Evolutionary conservation across 1,140 invertebrate species (phyloP), one percentile per base, ranked within the genome.

Genomic region (Temnothorax longispinosus): DNA sequence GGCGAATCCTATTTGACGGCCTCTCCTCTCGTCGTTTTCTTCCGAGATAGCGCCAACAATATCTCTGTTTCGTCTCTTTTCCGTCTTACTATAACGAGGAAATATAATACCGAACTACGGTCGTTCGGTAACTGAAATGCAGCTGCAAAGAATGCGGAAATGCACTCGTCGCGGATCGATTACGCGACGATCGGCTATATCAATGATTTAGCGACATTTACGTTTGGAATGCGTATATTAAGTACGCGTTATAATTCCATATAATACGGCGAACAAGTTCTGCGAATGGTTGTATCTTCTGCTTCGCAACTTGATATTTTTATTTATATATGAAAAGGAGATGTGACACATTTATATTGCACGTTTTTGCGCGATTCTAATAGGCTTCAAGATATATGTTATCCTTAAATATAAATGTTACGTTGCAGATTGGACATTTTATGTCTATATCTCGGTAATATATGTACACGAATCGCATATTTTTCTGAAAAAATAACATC

Each of bases 41-140:
- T 58, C n/a, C 27, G 15, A 58, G 80, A 58, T 58, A 72, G 15
- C 41, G 65, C 32, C 18, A 41, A 74, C 80, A 58, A 74, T 74
- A 84, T 84, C 32, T 62, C 3, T 32, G 27, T 41, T 8, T 62
- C n/a, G 18, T 75, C 21, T 35, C 41, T 47, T 75, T 64, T 56
- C 6, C 11, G 6, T 56, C 38, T 74, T 35, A 21, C 5, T 32
- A 50, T 15, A 11, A 60, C 13, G 54, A 35, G 6, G 21, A 82
- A 47, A 74, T 74, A 58, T 71, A 71, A 82, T 15, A 44, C 15
- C 27, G 54, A 35, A 65, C 2, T 8, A 38, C 50, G n/a, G 27
- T 32, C 7, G 11, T 74, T 74, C 41, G 32, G 41, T 50, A 84
- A 58, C 52, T 56, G 50, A 65, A 80, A 52, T n/a, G 41, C 13